Conservation (phyloP, 2,888 invertebrate species). For the Pseudococcus jackbeardsleyi region DNA sequence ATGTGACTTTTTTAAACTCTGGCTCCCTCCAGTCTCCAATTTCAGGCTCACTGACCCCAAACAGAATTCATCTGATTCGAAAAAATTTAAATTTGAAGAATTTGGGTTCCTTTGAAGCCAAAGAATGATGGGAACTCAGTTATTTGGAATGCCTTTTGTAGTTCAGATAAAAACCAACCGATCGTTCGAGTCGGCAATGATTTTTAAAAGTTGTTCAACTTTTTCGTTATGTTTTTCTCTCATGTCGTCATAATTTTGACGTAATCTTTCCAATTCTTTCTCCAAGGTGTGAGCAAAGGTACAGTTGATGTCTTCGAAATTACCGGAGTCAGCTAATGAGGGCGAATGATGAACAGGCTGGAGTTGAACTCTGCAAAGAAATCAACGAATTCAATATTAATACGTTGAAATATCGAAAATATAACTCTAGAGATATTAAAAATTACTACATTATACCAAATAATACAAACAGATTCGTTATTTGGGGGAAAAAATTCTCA, state of each 20-base stretch:
- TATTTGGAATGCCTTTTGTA: background rate
- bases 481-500: too few species aligned
- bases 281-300: conserved; percentile 58
- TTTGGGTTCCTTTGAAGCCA: too few species aligned
- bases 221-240: conserved; percentile 73
- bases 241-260: conserved; percentile 69
- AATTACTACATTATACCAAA: background rate
- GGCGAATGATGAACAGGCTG: conserved; percentile 76
- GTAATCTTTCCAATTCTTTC: conserved; percentile 66
- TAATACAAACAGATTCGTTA: background rate
- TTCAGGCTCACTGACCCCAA: too few species aligned
- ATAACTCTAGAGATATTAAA: background rate
- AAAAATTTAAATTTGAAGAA: too few species aligned
- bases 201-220: conserved; percentile 70
- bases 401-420: background rate
- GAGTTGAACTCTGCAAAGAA: conserved; percentile 17
- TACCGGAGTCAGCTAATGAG: conserved; percentile 87
- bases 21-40: too few species aligned
- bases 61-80: too few species aligned
- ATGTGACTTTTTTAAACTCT: too few species aligned
- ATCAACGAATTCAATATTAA: background rate
- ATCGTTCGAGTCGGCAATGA: conserved; percentile 70
- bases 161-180: conserved; percentile 68
- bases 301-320: conserved; percentile 81
- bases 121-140: too few species aligned